phyloP scores from a whole-genome alignment of 1,140 invertebrate genomes.

The Aphelinus certus region DNA sequence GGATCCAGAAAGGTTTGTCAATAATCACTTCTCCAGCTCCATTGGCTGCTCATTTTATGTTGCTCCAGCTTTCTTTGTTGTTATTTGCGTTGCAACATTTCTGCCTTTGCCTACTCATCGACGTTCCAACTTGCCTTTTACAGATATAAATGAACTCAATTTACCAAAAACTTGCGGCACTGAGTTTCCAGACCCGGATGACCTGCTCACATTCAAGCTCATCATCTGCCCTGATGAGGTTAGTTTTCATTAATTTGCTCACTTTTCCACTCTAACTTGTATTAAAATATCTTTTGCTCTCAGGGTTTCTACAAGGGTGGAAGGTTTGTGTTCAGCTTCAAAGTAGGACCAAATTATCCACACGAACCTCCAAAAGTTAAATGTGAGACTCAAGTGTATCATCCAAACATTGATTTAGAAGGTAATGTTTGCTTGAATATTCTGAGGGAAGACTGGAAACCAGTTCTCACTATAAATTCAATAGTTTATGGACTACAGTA shows the following conservation, averaged over 20 bases:
- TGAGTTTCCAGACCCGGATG: conserved; percentile 96
- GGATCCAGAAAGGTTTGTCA: conserved; percentile 92
- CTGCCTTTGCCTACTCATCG: neutral
- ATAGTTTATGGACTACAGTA: conserved; percentile 98
- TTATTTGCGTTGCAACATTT: conserved; percentile 15
- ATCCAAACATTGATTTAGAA: conserved; percentile 95
- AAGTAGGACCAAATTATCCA: conserved; percentile 96
- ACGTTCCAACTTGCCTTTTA: conserved; percentile 57
- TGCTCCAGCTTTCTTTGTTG: neutral
- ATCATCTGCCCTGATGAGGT: conserved; percentile 96
- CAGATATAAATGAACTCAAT: conserved; percentile 97
- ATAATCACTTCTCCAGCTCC: conserved; percentile 7
- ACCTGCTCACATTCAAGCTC: conserved; percentile 95
- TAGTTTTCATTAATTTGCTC: conserved; percentile 43
- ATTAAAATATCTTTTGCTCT: conserved; percentile 47
- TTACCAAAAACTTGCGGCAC: conserved; percentile 96
- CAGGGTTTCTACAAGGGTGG: conserved; percentile 95
- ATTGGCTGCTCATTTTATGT: neutral
- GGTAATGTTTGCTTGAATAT: conserved; percentile 96
- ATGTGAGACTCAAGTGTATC: conserved; percentile 93
- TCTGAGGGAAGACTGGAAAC: conserved; percentile 98
- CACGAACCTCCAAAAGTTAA: conserved; percentile 97
- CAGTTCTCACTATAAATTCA: conserved; percentile 96
- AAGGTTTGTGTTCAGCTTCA: conserved; percentile 96
- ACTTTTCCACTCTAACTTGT: neutral